phyloP scores from a whole-genome alignment of 2,113 vertebrate genomes.

The Prolemur simus region DNA sequence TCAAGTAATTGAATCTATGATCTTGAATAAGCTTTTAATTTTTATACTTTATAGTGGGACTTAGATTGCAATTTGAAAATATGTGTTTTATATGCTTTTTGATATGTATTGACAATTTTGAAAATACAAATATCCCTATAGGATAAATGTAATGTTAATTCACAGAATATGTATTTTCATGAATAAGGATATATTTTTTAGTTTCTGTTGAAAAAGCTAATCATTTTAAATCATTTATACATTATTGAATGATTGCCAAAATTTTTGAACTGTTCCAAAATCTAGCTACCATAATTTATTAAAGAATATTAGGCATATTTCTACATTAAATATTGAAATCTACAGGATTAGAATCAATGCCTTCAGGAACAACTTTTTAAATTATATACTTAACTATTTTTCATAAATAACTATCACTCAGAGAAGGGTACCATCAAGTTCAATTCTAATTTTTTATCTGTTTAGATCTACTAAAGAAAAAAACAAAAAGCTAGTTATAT shows the following conservation, averaged over 20 bases:
- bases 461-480: conserved; percentile 8
- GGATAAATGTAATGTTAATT: not conserved
- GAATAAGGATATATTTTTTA: not conserved
- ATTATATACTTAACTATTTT: not conserved
- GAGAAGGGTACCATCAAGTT: not conserved
- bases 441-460: not conserved
- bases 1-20: not conserved
- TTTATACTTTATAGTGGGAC: not conserved
- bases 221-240: not conserved
- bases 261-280: no score
- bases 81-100: not conserved
- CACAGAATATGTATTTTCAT: not conserved
- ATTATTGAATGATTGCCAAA: not conserved
- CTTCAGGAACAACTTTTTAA: not conserved
- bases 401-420: not conserved
- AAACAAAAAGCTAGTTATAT: not conserved
- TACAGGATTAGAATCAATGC: not conserved
- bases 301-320: not conserved
- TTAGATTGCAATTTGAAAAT: not conserved
- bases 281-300: not conserved
- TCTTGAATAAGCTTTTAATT: not conserved
- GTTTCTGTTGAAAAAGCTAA: not conserved
- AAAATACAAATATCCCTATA: not conserved
- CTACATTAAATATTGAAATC: conserved; percentile 23
- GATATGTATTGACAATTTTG: not conserved